Conservation (phyloP, 2,113 vertebrate species). For the Megaleporinus macrocephalus region DNA sequence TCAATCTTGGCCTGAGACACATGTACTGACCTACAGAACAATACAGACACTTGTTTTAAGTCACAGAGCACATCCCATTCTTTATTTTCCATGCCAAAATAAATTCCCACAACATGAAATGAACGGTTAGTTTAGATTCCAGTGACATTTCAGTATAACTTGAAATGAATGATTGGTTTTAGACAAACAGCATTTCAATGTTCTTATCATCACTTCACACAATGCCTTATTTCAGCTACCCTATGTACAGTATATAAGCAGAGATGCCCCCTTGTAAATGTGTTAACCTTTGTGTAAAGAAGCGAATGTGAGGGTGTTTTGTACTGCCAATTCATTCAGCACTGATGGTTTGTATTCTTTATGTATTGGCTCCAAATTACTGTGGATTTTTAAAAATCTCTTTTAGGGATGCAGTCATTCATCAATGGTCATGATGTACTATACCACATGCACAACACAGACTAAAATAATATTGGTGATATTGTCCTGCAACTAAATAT, state of each 20-base stretch:
- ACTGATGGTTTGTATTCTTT: slow-evolving; percentile 41
- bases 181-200: too few species aligned
- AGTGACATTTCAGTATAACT: too few species aligned
- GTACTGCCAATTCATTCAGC: slow-evolving; percentile 39
- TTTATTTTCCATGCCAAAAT: background rate
- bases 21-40: background rate
- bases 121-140: background rate
- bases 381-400: slow-evolving; percentile 35
- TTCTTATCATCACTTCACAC: slow-evolving; percentile 1
- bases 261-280: slow-evolving; percentile 10
- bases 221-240: slow-evolving; percentile 44
- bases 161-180: background rate
- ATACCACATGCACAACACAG: slow-evolving; percentile 42
- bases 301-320: slow-evolving; percentile 22
- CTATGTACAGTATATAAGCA: slow-evolving; percentile 24
- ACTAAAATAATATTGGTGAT: slow-evolving; percentile 19
- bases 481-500: slow-evolving; percentile 26
- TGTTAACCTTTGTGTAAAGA: slow-evolving; percentile 38
- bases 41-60: background rate
- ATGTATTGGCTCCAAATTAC: slow-evolving; percentile 36
- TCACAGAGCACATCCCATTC: background rate
- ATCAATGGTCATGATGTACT: slow-evolving; percentile 51
- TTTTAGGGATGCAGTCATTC: slow-evolving; percentile 23
- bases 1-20: background rate
- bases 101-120: background rate